Percentiles rank a stretch among this genome's conserved stretches.
Conservation (phyloP, 2,888 invertebrate genomes). For the Oscheius sp. region DNA sequence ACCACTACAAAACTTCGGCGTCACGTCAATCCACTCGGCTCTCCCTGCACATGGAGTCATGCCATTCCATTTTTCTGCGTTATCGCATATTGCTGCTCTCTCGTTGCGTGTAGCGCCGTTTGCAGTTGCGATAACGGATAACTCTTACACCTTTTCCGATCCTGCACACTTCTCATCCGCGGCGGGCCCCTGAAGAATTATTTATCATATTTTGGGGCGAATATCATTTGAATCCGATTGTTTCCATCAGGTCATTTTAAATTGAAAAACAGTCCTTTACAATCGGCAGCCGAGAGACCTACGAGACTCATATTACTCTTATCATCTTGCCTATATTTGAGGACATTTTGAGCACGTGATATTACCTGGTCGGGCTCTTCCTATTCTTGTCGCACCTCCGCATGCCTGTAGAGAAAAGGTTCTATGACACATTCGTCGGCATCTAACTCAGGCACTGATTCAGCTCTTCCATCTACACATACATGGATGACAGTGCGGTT, state of each 20-base stretch:
- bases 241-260: too few relatives aligned
- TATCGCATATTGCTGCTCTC: conserved; percentile 17
- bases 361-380: not conserved
- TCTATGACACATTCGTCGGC: conserved; percentile 26
- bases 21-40: not conserved
- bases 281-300: too few relatives aligned
- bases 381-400: not conserved
- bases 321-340: not conserved
- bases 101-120: not conserved
- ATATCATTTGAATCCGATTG: too few relatives aligned
- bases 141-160: conserved; percentile 8
- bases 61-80: conserved; percentile 16
- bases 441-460: conserved; percentile 33
- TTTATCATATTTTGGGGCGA: not conserved
- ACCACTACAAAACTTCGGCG: not conserved
- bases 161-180: not conserved
- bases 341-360: not conserved
- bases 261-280: too few relatives aligned
- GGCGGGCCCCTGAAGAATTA: not conserved
- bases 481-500: conserved; percentile 28
- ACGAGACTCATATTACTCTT: not conserved
- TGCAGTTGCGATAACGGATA: conserved; percentile 10
- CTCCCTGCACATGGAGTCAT: conserved; percentile 10
- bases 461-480: conserved; percentile 34
- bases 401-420: conserved; percentile 11